Percentiles rank a stretch among this genome's conserved stretches.
phyloP scores from a whole-genome alignment of 2,113 vertebrate species.

The Ptychochromis oligacanthus region DNA sequence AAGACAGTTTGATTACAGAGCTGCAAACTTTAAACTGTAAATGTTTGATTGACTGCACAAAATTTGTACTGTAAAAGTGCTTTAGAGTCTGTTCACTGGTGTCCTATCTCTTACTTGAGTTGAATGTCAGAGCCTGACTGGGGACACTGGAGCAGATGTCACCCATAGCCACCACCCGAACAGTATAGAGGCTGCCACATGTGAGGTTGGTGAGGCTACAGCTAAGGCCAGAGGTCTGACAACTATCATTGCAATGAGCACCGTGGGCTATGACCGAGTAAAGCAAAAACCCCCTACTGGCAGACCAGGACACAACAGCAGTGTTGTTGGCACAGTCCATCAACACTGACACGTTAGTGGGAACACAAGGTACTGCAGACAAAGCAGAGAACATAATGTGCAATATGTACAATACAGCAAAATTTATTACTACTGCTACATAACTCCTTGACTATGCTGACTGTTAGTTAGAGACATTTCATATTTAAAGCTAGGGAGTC shows the following conservation, averaged over 20 bases:
- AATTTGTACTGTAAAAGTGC: not conserved
- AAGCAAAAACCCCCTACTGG: conserved; percentile 55
- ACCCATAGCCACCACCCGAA: conserved; percentile 59
- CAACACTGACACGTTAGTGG: conserved; percentile 51
- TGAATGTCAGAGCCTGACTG: conserved; percentile 52
- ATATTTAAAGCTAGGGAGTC: not conserved
- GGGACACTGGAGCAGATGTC: conserved; percentile 65
- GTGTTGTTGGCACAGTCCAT: conserved; percentile 65
- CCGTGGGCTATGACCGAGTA: conserved; percentile 63
- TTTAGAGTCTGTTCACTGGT: not conserved
- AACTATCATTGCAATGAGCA: conserved; percentile 46
- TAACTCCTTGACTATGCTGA: not conserved
- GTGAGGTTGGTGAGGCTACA: conserved; percentile 56
- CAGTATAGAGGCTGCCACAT: conserved; percentile 64
- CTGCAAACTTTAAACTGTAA: not conserved
- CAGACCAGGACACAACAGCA: conserved; percentile 69
- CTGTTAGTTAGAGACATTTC: not conserved
- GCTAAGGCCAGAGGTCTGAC: conserved; percentile 42
- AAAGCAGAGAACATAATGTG: conserved; percentile 1
- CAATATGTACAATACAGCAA: not conserved
- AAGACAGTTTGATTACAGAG: not conserved
- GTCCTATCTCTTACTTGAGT: conserved; percentile 62
- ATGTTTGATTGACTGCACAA: not conserved
- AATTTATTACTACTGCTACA: not conserved
- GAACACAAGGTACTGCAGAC: conserved; percentile 71